phyloP scores from a whole-genome alignment of 2,888 invertebrate species.

The Gonocerus acuteangulatus region DNA sequence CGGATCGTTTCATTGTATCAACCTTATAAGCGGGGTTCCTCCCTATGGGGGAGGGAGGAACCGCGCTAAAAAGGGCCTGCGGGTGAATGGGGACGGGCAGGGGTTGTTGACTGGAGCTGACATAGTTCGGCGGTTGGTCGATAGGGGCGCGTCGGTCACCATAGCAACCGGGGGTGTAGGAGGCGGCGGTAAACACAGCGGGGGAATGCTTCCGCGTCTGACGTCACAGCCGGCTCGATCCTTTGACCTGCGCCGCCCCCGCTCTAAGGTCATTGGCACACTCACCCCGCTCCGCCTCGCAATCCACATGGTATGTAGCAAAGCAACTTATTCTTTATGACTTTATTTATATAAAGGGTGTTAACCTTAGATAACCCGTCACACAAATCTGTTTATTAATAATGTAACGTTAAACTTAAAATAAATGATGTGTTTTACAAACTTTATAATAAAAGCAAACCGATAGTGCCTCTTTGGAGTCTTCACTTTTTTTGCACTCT shows the following conservation, averaged over 20 bases:
- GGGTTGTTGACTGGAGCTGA: not conserved
- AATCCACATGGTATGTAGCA: constrained; percentile 4
- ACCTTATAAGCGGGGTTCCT: too few relatives aligned
- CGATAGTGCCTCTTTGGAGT: too few relatives aligned
- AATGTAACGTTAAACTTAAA: too few relatives aligned
- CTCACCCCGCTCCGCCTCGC: constrained; percentile 6
- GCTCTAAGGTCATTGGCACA: constrained; percentile 22
- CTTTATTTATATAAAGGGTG: too few relatives aligned
- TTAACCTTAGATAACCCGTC: too few relatives aligned
- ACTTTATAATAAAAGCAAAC: too few relatives aligned
- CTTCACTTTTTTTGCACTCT: too few relatives aligned
- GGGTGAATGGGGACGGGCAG: too few relatives aligned
- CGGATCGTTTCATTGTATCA: too few relatives aligned
- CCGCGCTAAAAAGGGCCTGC: not conserved
- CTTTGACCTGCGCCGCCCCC: not conserved
- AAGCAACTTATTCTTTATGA: too few relatives aligned
- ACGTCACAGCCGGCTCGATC: not conserved
- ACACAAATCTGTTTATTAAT: too few relatives aligned
- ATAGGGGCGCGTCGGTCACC: constrained; percentile 7
- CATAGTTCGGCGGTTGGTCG: not conserved
- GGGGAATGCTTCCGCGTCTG: not conserved
- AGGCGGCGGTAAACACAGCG: constrained; percentile 3
- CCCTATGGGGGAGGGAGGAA: not conserved
- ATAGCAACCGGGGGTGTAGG: constrained; percentile 9
- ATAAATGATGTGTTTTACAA: too few relatives aligned